Conservation (phyloP, 2,888 invertebrate species). For the Boloria selene region DNA sequence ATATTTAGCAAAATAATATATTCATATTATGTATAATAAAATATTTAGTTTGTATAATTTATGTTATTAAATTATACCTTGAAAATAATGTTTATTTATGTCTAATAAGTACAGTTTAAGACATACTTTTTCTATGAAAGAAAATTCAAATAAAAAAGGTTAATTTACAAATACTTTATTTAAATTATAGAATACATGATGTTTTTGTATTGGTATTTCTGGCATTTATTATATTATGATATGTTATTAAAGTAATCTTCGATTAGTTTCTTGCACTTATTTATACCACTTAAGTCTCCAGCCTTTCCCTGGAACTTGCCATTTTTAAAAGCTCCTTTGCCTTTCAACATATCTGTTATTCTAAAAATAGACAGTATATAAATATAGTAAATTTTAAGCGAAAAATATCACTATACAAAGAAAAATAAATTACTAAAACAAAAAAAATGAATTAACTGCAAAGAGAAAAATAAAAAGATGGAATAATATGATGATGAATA, state of each 20-base stretch:
- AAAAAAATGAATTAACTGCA: not conserved
- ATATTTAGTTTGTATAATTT: too few relatives aligned
- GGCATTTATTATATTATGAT: constrained; percentile 23
- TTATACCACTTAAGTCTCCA: constrained; percentile 83
- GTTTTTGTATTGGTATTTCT: not conserved
- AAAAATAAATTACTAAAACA: not conserved
- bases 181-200: not conserved
- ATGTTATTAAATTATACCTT: too few relatives aligned
- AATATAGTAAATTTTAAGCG: not conserved
- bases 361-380: constrained; percentile 61
- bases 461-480: too few relatives aligned
- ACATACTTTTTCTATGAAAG: not conserved
- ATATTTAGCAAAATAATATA: too few relatives aligned
- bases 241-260: constrained; percentile 79
- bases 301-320: constrained; percentile 90
- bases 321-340: constrained; percentile 89
- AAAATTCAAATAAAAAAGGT: not conserved
- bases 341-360: constrained; percentile 86
- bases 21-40: too few relatives aligned
- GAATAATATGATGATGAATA: too few relatives aligned
- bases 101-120: too few relatives aligned
- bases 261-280: constrained; percentile 84
- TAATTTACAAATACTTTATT: constrained; percentile 3
- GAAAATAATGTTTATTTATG: too few relatives aligned
- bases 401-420: not conserved